Evolutionary conservation across 2,113 vertebrate species (phyloP).

Genomic region (Chrysochloris asiatica): DNA sequence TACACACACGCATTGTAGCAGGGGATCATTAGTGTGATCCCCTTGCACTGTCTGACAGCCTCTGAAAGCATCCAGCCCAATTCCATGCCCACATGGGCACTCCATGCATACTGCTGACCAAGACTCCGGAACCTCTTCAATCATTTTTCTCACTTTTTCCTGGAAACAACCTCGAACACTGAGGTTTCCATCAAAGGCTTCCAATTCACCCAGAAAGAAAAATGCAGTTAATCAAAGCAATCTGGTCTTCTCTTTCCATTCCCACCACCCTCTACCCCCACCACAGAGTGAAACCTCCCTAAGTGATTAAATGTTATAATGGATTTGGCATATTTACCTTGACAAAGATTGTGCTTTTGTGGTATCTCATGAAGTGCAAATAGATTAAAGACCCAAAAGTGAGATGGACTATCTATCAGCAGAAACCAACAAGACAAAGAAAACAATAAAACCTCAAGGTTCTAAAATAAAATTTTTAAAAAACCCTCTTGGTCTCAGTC

Average conservation of each 20-base stretch:
- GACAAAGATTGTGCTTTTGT: constrained; percentile 46
- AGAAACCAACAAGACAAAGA: constrained; percentile 53
- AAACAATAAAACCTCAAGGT: constrained; percentile 57
- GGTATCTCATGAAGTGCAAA: constrained; percentile 55
- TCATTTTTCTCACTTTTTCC: constrained; percentile 23
- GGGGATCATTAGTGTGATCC: background rate
- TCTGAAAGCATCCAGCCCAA: background rate
- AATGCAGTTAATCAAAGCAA: constrained; percentile 78
- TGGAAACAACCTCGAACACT: constrained; percentile 56
- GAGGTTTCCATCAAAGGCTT: constrained; percentile 69
- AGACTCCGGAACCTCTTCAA: background rate
- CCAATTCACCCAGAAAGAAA: constrained; percentile 71
- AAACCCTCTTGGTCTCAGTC: constrained; percentile 17
- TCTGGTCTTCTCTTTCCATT: constrained; percentile 73
- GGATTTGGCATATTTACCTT: constrained; percentile 53
- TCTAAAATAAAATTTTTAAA: background rate
- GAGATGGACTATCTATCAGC: constrained; percentile 42
- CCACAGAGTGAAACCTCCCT: constrained; percentile 40
- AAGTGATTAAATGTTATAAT: constrained; percentile 66
- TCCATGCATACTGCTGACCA: background rate
- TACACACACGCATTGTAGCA: background rate
- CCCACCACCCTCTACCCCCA: constrained; percentile 41
- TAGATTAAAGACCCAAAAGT: constrained; percentile 54
- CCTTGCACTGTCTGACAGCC: background rate
- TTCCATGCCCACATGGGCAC: background rate